Base-by-base conservation (phyloP, 2,888 invertebrate genomes). In the Coelopa pilipes region DNA sequence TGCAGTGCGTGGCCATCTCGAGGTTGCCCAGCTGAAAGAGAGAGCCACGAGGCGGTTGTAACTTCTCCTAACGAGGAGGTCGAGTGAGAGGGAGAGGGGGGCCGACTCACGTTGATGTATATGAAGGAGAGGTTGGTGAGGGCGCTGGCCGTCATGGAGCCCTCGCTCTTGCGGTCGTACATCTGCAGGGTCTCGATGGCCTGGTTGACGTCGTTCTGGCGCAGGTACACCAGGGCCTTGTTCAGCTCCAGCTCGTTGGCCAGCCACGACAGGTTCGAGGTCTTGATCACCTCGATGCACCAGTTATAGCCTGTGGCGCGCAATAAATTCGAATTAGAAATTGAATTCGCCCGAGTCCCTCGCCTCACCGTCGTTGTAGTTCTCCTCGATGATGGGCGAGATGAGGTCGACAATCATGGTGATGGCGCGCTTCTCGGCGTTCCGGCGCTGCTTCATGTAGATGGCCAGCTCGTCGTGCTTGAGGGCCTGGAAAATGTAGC, bases 231-330 rank as follows among this genome's bases (percentile, higher is more conserved):
- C 77, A 96, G 92, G 0, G 96, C 96, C 87, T 96, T 96, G 87
- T 95, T 96, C 77, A 97, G 93, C 88, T 97, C 97, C 78, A 97
- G 88, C 89, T 94, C 98, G 80, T 93, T 94, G 60, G 95, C 96
- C 78, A 96, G 89, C 85, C 91, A 91, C 53, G 93, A 91, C 81
- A 94, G 95, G 84, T 92, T 92, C n/a, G 98, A 97, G 65, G 94
- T 93, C 84, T 97, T 96, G 69, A 99, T 94, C 24, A 95, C 92
- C 80, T 97, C 96, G 70, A 98, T 95, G 87, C 99, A 99, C 98
- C 97, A 97, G 79, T 88, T 90, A 79, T 91, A 91, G 3, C 87
- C 86, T 86, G 34, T 7, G 34, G 34, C 4, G 7, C 4, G 46
- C 65, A 60, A 73, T 47, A 15, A 47, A 17, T 12, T 13, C 17